phyloP scores from a whole-genome alignment of 2,888 invertebrate genomes.

The Epicampocera succincta region DNA sequence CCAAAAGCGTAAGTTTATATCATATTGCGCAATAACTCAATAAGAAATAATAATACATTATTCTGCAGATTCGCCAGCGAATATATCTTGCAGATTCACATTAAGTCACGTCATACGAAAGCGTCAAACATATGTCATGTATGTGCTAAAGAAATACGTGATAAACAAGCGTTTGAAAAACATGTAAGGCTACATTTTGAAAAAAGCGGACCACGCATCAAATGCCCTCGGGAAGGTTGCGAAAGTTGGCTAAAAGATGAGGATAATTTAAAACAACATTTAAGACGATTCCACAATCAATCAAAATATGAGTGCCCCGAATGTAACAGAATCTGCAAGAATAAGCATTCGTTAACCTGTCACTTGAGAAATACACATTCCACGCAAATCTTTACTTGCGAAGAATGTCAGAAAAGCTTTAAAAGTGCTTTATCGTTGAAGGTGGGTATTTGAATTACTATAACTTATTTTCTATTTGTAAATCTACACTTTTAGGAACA shows the following conservation, averaged over 20 bases:
- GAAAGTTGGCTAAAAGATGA: constrained; percentile 81
- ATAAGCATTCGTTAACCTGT: constrained; percentile 79
- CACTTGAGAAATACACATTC: constrained; percentile 80
- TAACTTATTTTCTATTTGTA: not conserved
- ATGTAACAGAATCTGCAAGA: constrained; percentile 79
- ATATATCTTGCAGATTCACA: constrained; percentile 78
- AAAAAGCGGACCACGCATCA: constrained; percentile 79
- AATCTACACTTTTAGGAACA: constrained; percentile 76
- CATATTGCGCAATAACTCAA: not conserved
- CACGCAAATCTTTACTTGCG: constrained; percentile 75
- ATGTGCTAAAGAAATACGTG: constrained; percentile 80
- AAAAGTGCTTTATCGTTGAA: constrained; percentile 79
- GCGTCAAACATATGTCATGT: constrained; percentile 80
- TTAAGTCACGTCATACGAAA: constrained; percentile 77
- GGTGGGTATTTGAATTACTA: constrained; percentile 69
- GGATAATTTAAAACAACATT: constrained; percentile 79
- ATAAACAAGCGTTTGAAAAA: constrained; percentile 79
- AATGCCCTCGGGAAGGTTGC: constrained; percentile 80
- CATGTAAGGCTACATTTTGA: constrained; percentile 80
- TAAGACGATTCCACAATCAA: constrained; percentile 78
- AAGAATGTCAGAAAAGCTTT: constrained; percentile 80
- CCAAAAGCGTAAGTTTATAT: constrained; percentile 74
- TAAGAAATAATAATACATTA: no score
- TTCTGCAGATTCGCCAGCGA: constrained; percentile 78
- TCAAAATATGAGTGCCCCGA: constrained; percentile 75